Evolutionary conservation across 30 jellyfish, hydroid and myxozoan species (phyloP).

Genomic region (Hydractinia echinata): DNA sequence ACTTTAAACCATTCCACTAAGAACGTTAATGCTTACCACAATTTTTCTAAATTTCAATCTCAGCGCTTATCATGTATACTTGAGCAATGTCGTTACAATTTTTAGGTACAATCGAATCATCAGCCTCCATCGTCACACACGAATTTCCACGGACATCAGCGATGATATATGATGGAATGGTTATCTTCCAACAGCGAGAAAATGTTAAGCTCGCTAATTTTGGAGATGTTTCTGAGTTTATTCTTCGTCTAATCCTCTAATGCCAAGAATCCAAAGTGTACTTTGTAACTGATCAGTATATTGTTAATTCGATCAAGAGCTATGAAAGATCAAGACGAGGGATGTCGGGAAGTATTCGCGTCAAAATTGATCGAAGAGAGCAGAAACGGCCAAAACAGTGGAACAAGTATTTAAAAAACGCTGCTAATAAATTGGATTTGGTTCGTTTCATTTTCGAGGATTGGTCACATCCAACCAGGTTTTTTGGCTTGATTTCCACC

Average conservation of each 20-base stretch:
- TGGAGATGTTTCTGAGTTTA: constrained; percentile 44
- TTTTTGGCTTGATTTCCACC: not conserved
- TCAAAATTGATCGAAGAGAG: constrained; percentile 30
- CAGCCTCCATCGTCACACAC: not conserved
- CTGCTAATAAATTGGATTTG: constrained; percentile 19
- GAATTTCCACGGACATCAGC: constrained; percentile 26
- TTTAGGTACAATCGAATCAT: not conserved
- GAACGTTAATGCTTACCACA: not conserved
- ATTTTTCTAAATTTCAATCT: no score
- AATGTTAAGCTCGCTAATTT: constrained; percentile 7
- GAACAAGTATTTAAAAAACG: constrained; percentile 15
- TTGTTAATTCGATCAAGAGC: constrained; percentile 16
- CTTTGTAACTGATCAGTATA: constrained; percentile 34
- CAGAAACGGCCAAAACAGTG: constrained; percentile 43
- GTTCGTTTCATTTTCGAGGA: constrained; percentile 26
- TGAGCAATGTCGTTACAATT: not conserved
- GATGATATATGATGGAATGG: constrained; percentile 45
- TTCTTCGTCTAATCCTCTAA: constrained; percentile 10
- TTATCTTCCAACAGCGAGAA: constrained; percentile 27
- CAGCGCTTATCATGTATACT: no score
- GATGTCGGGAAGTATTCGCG: not conserved
- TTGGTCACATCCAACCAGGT: constrained; percentile 27
- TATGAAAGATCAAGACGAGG: not conserved
- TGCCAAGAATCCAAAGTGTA: constrained; percentile 19
- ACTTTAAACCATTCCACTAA: not conserved